Evolutionary conservation across 23 tunicate genomes (phyloP).

Genomic region (Ascidia mentula): DNA sequence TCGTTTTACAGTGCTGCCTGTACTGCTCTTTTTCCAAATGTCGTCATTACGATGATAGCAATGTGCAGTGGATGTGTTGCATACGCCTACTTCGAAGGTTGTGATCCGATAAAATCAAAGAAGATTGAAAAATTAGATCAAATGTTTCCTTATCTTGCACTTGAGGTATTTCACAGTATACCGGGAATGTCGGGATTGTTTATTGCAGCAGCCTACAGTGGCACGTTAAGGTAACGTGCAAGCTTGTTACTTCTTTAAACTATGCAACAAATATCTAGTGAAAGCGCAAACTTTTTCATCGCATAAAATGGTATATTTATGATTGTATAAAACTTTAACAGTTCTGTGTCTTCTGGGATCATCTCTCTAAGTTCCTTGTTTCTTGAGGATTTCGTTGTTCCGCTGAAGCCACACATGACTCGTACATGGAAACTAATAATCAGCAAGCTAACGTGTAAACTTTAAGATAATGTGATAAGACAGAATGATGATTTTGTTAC

Average conservation of each 20-base stretch:
- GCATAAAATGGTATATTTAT: too few relatives aligned
- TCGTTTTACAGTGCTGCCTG: conserved; percentile 2
- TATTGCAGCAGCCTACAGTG: conserved; percentile 20
- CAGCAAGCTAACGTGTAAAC: conserved; percentile 35
- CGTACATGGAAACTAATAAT: conserved; percentile 2
- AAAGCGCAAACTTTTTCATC: too few relatives aligned
- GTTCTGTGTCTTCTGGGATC: conserved; percentile 59
- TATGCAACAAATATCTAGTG: too few relatives aligned
- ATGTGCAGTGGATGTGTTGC: neutral
- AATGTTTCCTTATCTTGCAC: conserved; percentile 2
- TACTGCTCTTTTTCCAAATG: conserved; percentile 3
- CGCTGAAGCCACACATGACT: conserved; percentile 24
- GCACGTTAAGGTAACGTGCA: conserved; percentile 7
- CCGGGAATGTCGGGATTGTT: conserved; percentile 25
- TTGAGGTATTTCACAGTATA: neutral
- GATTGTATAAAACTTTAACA: too few relatives aligned
- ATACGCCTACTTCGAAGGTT: conserved; percentile 27
- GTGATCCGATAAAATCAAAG: conserved; percentile 1
- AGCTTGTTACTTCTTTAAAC: too few relatives aligned
- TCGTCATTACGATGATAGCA: neutral
- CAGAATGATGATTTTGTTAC: too few relatives aligned
- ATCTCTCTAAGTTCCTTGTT: conserved; percentile 34
- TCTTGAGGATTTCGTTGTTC: conserved; percentile 40
- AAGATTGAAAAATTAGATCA: conserved; percentile 5
- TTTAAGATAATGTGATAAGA: too few relatives aligned